phyloP scores from a whole-genome alignment of 2,888 invertebrate genomes.

The Cartodere bifasciata region DNA sequence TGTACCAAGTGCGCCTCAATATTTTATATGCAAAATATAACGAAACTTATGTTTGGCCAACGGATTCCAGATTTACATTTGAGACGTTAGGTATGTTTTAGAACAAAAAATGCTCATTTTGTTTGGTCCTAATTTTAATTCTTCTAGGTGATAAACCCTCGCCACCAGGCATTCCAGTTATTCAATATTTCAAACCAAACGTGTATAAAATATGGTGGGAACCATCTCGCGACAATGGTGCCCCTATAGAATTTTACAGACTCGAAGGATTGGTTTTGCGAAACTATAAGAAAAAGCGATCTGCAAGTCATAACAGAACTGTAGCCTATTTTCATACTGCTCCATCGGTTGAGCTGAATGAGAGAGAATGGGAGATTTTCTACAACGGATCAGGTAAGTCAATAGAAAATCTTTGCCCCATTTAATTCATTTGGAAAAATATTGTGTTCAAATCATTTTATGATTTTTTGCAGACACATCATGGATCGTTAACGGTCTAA shows the following conservation, averaged over 20 bases:
- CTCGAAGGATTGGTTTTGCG: constrained; percentile 51
- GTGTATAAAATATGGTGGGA: constrained; percentile 74
- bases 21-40: constrained; percentile 47
- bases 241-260: constrained; percentile 57
- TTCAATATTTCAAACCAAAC: constrained; percentile 60
- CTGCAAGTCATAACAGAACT: constrained; percentile 25
- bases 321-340: constrained; percentile 31
- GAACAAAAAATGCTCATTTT: too few relatives aligned
- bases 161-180: constrained; percentile 59
- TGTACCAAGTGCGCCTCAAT: constrained; percentile 63
- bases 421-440: constrained; percentile 2
- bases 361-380: constrained; percentile 46
- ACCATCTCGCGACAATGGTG: constrained; percentile 64
- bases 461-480: constrained; percentile 46
- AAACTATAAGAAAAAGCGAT: constrained; percentile 28
- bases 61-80: constrained; percentile 55
- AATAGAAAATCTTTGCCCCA: neutral
- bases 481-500: constrained; percentile 63
- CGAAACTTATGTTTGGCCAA: constrained; percentile 57
- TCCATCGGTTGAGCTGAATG: constrained; percentile 45
- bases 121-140: too few relatives aligned
- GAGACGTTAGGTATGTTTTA: constrained; percentile 65
- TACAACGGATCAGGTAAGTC: constrained; percentile 63
- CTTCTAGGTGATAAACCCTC: constrained; percentile 62
- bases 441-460: too few relatives aligned